Evolutionary conservation across 2,888 invertebrate genomes (phyloP).

Genomic region (Diplolepis rosae): DNA sequence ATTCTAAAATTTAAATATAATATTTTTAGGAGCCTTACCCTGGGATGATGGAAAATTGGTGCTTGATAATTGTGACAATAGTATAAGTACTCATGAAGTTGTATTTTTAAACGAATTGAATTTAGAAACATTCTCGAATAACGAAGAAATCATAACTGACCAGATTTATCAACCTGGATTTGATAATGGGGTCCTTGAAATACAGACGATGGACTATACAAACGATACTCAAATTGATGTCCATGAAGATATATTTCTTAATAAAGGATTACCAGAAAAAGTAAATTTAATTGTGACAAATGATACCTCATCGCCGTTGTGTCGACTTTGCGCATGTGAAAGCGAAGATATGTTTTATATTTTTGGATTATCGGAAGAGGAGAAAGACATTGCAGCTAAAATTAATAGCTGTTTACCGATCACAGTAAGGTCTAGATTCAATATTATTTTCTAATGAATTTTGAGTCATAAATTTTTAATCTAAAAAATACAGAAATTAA

Average conservation of each 20-base stretch:
- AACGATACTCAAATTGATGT: background rate
- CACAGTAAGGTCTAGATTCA: slow-evolving; percentile 14
- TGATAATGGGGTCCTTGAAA: background rate
- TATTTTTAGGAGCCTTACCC: background rate
- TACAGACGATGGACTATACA: background rate
- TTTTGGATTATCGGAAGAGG: background rate
- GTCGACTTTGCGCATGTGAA: slow-evolving; percentile 39
- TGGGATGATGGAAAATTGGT: background rate
- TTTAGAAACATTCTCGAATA: background rate
- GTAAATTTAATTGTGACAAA: background rate
- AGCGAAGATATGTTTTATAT: slow-evolving; percentile 28
- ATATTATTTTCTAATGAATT: no score
- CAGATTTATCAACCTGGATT: background rate
- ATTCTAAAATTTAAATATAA: background rate
- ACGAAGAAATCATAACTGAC: background rate
- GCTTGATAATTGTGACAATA: background rate
- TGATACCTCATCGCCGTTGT: background rate
- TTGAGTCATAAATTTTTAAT: no score
- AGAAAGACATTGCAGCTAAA: slow-evolving; percentile 26
- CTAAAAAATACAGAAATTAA: no score
- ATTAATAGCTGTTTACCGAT: slow-evolving; percentile 39
- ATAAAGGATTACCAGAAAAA: background rate
- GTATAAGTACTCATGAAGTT: background rate
- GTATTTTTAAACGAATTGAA: background rate
- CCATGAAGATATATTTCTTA: background rate